These are phyloP conservation scores for Acropternis orthonyx DNA, from an alignment of 2,797 vertebrate genomes.

Conservation along the genomic window DNA sequence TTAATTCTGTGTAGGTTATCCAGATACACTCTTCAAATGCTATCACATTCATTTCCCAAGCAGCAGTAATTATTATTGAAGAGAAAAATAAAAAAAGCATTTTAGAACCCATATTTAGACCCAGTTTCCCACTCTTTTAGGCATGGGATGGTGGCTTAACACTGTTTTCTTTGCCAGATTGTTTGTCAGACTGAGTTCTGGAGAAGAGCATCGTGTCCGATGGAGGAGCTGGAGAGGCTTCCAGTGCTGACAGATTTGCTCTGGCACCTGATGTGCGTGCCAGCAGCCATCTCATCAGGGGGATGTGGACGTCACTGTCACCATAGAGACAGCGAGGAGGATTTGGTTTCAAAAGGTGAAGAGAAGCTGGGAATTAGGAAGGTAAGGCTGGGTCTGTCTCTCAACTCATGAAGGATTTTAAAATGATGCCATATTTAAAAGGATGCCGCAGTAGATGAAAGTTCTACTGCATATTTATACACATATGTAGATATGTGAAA, in stretches of 20 bases:
- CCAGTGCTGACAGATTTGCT: not conserved
- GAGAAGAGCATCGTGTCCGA: not conserved
- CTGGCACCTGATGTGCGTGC: not conserved
- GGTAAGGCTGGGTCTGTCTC: conserved; percentile 63
- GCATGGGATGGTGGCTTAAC: not conserved
- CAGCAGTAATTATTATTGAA: not conserved
- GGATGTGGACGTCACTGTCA: conserved; percentile 59
- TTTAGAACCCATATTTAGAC: not conserved
- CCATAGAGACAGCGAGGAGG: conserved; percentile 73
- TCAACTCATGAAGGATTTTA: not conserved
- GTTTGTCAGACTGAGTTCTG: not conserved
- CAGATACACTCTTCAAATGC: not conserved
- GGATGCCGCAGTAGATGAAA: not conserved
- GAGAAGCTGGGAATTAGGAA: conserved; percentile 30
- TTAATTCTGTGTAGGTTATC: not conserved
- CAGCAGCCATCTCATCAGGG: not conserved
- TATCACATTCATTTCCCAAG: not conserved
- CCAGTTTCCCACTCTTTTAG: not conserved
- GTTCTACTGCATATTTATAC: not conserved
- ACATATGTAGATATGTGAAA: not conserved
- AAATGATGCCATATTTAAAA: not conserved
- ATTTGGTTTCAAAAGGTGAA: conserved; percentile 72
- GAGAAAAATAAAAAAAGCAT: not conserved
- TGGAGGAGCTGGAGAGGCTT: not conserved
- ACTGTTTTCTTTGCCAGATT: not conserved